phyloP scores from a whole-genome alignment of 2,888 invertebrate genomes.

The Melanostoma mellinum region DNA sequence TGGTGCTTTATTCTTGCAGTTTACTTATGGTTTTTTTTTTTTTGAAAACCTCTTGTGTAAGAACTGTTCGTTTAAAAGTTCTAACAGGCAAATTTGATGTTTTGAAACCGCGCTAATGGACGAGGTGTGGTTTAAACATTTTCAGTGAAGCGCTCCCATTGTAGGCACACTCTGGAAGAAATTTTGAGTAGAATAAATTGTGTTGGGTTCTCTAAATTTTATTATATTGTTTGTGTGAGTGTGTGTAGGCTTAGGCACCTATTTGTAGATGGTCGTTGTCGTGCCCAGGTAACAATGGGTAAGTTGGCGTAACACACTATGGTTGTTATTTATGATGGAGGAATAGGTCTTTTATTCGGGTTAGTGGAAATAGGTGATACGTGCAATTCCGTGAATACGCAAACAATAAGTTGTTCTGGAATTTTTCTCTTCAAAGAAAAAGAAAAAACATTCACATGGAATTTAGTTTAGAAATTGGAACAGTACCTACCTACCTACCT shows the following conservation, averaged over 20 bases:
- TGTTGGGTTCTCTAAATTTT: conserved; percentile 39
- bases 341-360: conserved; percentile 20
- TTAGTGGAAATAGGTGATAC: conserved; percentile 46
- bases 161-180: neutral
- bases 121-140: conserved; percentile 49
- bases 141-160: conserved; percentile 45
- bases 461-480: too few species aligned
- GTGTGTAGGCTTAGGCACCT: neutral
- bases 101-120: conserved; percentile 58
- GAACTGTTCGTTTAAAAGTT: conserved; percentile 32
- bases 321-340: conserved; percentile 21
- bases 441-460: neutral
- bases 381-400: conserved; percentile 46
- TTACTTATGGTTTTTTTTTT: conserved; percentile 1
- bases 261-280: conserved; percentile 14
- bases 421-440: neutral
- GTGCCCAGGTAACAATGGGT: conserved; percentile 43
- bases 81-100: conserved; percentile 37
- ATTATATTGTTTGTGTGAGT: conserved; percentile 7
- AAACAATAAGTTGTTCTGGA: conserved; percentile 43
- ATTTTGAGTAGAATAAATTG: conserved; percentile 23
- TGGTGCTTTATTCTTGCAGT: conserved; percentile 14
- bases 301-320: conserved; percentile 16
- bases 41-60: conserved; percentile 5
- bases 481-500: too few species aligned